These are phyloP conservation scores for Forpus xanthops DNA, from an alignment of 2,797 vertebrate genomes.

Conservation along the genomic window DNA sequence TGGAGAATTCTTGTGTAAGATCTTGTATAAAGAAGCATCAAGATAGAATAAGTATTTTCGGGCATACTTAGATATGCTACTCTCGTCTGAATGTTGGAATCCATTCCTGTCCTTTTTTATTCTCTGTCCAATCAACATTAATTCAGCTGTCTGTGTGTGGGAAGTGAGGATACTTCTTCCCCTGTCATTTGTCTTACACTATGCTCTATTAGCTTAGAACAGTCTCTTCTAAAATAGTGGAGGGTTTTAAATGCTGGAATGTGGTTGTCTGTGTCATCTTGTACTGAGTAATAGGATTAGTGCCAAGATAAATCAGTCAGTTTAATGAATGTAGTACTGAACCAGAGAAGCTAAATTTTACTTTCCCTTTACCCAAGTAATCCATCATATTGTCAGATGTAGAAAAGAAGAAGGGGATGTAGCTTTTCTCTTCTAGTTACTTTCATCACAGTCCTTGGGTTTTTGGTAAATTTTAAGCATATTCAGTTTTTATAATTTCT, in stretches of 20 bases:
- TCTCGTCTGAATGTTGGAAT: not conserved
- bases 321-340: slow-evolving; percentile 12
- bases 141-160: slow-evolving; percentile 1
- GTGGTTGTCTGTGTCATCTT: not conserved
- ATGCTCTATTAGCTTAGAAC: not conserved
- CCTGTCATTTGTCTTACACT: not conserved
- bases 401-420: not conserved
- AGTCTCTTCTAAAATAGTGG: not conserved
- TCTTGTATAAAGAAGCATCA: not conserved
- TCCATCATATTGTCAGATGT: not conserved
- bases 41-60: not conserved
- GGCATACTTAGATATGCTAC: not conserved
- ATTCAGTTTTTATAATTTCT: not conserved
- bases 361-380: slow-evolving; percentile 3
- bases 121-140: not conserved
- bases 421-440: not conserved
- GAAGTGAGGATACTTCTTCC: slow-evolving; percentile 10
- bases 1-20: not conserved
- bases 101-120: not conserved
- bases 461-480: not conserved
- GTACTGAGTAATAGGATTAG: not conserved
- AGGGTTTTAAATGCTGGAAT: not conserved
- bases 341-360: slow-evolving; percentile 20
- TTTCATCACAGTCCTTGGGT: not conserved
- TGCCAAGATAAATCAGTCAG: slow-evolving; percentile 29